Evolutionary conservation across 1,140 invertebrate species (phyloP), one percentile per base, ranked within the genome.

Genomic region (Panulirus ornatus): DNA sequence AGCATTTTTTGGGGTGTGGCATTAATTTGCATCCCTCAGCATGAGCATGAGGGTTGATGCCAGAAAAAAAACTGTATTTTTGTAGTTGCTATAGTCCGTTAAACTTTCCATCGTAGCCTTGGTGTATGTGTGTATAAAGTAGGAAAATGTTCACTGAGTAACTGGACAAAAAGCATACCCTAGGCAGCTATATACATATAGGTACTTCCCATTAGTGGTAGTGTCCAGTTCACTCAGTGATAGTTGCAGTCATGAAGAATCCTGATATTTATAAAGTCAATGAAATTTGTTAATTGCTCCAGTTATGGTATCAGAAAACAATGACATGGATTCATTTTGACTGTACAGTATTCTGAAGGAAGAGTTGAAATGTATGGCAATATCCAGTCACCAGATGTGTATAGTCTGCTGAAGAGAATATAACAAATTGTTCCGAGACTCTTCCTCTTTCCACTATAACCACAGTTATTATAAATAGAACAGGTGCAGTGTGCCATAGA

Each of bases 31-130:
- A 40, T 30, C 73, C 73, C 75, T 78, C 44, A 36, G 36, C 40
- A n/a, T 27, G 6, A 47, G 40, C 11, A 44, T 27, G n/a, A 47
- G 36, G 75, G n/a, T 78, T 78, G n/a, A 11, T 78, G n/a, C n/a
- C 44, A 78, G 30, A 78, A n/a, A 78, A 78, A n/a, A 78, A 78
- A 36, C 30, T 47, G 75, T 78, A 78, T 78, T 78, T 78, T 78
- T 78, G 75, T 78, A 78, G 75, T 78, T 78, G 40, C 36, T 47
- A 30, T 40, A 78, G 75, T 44, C 42, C 40, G 40, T 78, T 78
- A 40, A 47, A 78, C n/a, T 27, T 78, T 78, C 44, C 75, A 44
- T 78, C 40, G 11, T 78, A 78, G 22, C 42, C 40, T 78, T 78
- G 11, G 44, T 78, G 75, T 78, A 30, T 78, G 27, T 44, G 40